These are phyloP conservation scores for Cricetomys ansorgei DNA, from an alignment of 2,113 vertebrate genomes.

Conservation along the genomic window DNA sequence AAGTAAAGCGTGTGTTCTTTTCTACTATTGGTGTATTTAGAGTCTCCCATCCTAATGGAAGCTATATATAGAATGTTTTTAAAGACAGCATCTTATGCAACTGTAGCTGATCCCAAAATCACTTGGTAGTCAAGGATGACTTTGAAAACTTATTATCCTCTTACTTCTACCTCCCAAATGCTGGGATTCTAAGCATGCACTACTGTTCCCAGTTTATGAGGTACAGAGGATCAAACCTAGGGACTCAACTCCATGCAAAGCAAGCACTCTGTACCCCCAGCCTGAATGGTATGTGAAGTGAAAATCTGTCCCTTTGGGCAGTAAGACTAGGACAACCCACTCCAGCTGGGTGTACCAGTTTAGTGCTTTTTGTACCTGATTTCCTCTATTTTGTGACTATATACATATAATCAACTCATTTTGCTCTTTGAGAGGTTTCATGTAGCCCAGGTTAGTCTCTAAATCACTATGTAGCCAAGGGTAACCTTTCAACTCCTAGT, in stretches of 20 bases:
- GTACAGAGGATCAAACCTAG: not conserved
- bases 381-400: not conserved
- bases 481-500: not conserved
- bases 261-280: not conserved
- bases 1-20: conserved; percentile 9
- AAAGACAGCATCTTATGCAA: not conserved
- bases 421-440: not conserved
- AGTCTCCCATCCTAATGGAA: not conserved
- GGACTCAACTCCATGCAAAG: not conserved
- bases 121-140: not conserved
- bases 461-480: not conserved
- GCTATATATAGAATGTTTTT: not conserved
- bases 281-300: not conserved
- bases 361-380: not conserved
- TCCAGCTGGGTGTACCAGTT: not conserved
- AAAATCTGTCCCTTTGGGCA: not conserved
- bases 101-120: not conserved
- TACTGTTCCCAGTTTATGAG: too few species aligned
- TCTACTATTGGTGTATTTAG: not conserved
- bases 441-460: not conserved
- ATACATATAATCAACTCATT: not conserved
- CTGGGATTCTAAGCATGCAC: not conserved
- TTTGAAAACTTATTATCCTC: not conserved
- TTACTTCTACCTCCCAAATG: not conserved
- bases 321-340: not conserved